These are phyloP conservation scores for Gavia stellata DNA, from an alignment of 2,113 vertebrate species.

Conservation along the genomic window DNA sequence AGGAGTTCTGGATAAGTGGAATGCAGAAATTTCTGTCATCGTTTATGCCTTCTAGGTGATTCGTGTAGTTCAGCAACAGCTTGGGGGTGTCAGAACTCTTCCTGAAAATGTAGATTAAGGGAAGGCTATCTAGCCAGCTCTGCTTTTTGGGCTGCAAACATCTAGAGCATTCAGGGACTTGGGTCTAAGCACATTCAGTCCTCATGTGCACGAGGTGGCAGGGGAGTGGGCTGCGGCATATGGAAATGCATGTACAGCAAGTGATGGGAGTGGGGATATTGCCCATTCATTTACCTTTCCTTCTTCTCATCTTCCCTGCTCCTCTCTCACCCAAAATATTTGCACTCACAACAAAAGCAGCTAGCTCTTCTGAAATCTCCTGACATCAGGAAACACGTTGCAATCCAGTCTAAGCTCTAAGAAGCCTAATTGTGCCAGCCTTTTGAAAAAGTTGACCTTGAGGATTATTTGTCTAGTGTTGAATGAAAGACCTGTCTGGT, in stretches of 20 bases:
- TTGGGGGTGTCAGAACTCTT: background rate
- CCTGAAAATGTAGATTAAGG: background rate
- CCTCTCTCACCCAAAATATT: background rate
- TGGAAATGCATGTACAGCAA: fast-evolving
- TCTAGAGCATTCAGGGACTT: background rate
- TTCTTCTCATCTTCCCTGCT: background rate
- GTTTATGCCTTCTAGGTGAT: background rate
- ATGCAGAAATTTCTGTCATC: background rate
- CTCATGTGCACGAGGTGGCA: fast-evolving
- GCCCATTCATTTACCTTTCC: background rate
- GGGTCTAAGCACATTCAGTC: no score
- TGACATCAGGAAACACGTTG: background rate
- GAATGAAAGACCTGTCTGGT: background rate
- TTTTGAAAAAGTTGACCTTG: background rate
- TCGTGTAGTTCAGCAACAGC: background rate
- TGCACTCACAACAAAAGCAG: background rate
- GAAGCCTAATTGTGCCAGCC: background rate
- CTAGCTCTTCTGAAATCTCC: background rate
- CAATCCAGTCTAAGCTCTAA: background rate
- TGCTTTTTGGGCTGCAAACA: background rate
- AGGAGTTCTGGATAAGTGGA: background rate
- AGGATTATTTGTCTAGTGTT: background rate
- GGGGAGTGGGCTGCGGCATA: fast-evolving
- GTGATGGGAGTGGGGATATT: fast-evolving
- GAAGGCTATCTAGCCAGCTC: background rate